phyloP scores from a whole-genome alignment of 2,888 invertebrate genomes.

The Nemoura dubitans region DNA sequence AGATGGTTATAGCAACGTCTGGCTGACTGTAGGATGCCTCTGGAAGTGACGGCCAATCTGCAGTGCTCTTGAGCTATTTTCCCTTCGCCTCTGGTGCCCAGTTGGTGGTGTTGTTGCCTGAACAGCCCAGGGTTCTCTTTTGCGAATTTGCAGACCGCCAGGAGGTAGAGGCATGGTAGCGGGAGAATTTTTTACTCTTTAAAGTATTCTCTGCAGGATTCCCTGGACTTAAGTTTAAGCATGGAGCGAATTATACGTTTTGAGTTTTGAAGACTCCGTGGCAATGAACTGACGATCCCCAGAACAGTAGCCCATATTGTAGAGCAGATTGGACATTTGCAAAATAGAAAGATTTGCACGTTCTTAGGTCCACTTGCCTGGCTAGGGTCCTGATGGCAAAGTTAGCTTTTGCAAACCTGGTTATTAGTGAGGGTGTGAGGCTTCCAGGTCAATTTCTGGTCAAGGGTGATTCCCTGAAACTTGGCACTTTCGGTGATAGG shows the following conservation, averaged over 20 bases:
- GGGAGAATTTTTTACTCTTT: neutral
- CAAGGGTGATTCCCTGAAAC: neutral
- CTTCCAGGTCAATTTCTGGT: constrained; percentile 2
- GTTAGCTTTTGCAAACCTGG: neutral
- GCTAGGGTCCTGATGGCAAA: neutral
- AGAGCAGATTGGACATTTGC: neutral
- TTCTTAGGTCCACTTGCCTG: neutral
- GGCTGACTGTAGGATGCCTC: too few relatives aligned
- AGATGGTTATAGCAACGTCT: too few relatives aligned
- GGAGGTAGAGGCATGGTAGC: neutral
- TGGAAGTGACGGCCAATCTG: too few relatives aligned
- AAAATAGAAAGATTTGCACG: neutral
- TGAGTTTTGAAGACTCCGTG: neutral
- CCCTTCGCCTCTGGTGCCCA: too few relatives aligned
- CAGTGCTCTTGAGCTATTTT: too few relatives aligned
- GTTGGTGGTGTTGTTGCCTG: too few relatives aligned
- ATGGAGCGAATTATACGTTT: constrained; percentile 3
- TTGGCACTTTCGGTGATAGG: neutral
- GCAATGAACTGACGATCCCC: neutral
- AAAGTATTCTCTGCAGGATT: neutral
- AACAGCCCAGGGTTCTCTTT: too few relatives aligned
- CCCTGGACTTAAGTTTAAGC: neutral
- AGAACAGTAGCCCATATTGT: constrained; percentile 2
- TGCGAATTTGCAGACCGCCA: neutral
- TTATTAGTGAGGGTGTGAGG: neutral